Evolutionary conservation across 2,888 invertebrate genomes (phyloP), one percentile per base, ranked within the genome.

Genomic region (Caenorhabditis uteleia): DNA sequence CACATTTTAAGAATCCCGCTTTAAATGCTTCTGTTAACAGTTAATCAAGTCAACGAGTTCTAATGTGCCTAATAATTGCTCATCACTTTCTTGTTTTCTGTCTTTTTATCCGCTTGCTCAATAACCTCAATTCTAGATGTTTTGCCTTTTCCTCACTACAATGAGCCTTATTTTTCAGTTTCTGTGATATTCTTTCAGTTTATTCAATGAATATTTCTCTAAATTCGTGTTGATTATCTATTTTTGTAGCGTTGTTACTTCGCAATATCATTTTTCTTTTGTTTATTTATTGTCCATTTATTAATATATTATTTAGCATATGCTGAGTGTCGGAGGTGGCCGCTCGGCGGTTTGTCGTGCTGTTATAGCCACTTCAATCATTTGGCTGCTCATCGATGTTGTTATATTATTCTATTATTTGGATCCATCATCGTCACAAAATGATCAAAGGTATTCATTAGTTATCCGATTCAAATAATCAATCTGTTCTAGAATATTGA

Each of bases 341-440:
- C 70, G 79, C 36, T 70, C 79, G 58, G 78, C 79, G 46, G 76
- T 77, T n/a, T 83, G 79, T 59, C 70, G 77, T 31, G 82, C 83
- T 25, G 69, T 83, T 21, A 67, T 82, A 39, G 69, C 78, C 53
- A 83, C 83, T 20, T 82, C 81, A 31, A 69, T 83, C 14, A 73
- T 77, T 38, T 83, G 83, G 83, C 47, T 82, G 43, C 54, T 83
- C 42, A 45, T 83, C 29, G 79, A 79, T 53, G 74, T 79, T 16
- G 59, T 80, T 45, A 58, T 83, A 16, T 67, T 83, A 14, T 77
- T 82, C 64, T 81, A 80, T 58, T 79, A 75, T 45, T 51, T 83
- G 38, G 82, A 82, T 57, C 58, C 74, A 10, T 46, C 70, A n/a
- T 36, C 64, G 1, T 34, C 57, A 2, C 50, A 46, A 16, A 48